Evolutionary conservation across 2,888 invertebrate genomes (phyloP), one percentile per base, ranked within the genome.

Genomic region (Dryomyza anilis): DNA sequence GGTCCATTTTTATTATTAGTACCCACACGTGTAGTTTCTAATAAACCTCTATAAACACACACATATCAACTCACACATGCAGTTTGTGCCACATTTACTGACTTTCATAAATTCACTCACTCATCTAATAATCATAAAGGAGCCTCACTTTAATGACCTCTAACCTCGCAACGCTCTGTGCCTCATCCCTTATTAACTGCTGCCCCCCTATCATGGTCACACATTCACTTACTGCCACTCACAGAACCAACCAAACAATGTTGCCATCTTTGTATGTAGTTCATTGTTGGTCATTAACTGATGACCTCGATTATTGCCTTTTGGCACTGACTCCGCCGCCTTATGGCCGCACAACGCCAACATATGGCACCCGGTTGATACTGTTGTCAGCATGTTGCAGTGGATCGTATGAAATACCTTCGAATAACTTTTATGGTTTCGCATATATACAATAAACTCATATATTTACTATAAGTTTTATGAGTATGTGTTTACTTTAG

Each of bases 231-330:
- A 5, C 3, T 16, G 12, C 10, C 48, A 23, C 14, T 14, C 23
- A 23, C 25, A 14, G 3, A 8, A 16, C 10, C 29, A 53, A 25
- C 14, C 10, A 53, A 5, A 39, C 39, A 7, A 2, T 7, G 39
- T 5, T 39, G 23, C 27, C 23, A 48, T 46, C 25, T n/a, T n/a
- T 25, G 19, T 36, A 14, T 27, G 7, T 14, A 39, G 43, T 48
- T 59, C 61, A 45, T 64, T 63, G 63, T 60, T 64, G 62, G 59
- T 66, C 68, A 66, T 68, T 68, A 68, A 66, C 66, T 62, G 66
- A 66, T 68, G 68, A 68, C 68, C 68, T 66, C 63, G 62, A 68
- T 68, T 68, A 66, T 68, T 66, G 62, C 56, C 43, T 64, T 64
- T 52, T 45, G 59, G 46, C 59, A 33, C 33, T 23, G 23, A 33